Percentiles rank a stretch among this genome's conserved stretches.
These are phyloP conservation scores for Amphiprion clarkii DNA, from an alignment of 2,797 vertebrate species.

Conservation along the genomic window DNA sequence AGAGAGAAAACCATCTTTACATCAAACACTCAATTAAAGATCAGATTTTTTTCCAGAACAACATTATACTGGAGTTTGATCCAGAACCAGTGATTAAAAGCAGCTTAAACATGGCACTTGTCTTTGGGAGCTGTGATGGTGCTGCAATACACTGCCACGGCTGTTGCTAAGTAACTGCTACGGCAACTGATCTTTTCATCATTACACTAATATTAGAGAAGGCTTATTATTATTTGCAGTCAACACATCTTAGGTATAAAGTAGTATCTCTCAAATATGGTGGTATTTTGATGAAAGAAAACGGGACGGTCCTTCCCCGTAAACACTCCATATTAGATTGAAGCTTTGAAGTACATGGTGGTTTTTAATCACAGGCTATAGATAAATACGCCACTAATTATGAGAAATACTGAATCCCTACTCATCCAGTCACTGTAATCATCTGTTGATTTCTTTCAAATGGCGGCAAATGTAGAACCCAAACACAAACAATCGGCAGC, in stretches of 20 bases:
- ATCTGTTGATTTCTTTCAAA: constrained; percentile 9
- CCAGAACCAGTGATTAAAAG: constrained; percentile 60
- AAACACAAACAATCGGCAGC: background rate
- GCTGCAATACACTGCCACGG: constrained; percentile 16
- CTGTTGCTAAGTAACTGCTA: constrained; percentile 70
- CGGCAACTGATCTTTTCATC: constrained; percentile 48
- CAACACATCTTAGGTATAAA: constrained; percentile 34
- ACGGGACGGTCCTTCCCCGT: background rate
- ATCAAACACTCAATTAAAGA: constrained; percentile 38
- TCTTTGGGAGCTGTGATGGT: constrained; percentile 37
- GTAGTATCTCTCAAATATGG: background rate
- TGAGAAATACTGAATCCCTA: background rate
- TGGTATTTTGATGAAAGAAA: constrained; percentile 5
- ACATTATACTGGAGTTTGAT: constrained; percentile 50
- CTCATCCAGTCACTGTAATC: background rate
- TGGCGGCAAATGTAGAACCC: background rate
- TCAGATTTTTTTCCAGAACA: constrained; percentile 37
- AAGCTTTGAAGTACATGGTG: background rate
- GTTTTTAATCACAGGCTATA: constrained; percentile 11
- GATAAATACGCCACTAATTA: background rate
- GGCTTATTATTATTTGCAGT: constrained; percentile 36
- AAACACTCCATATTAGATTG: background rate
- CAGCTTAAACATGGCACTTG: constrained; percentile 42
- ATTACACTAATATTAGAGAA: constrained; percentile 41
- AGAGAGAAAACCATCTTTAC: constrained; percentile 18